Percentiles rank a stretch among this genome's conserved stretches.
phyloP scores from a whole-genome alignment of 2,888 invertebrate species.

The Ditula angustiorana region DNA sequence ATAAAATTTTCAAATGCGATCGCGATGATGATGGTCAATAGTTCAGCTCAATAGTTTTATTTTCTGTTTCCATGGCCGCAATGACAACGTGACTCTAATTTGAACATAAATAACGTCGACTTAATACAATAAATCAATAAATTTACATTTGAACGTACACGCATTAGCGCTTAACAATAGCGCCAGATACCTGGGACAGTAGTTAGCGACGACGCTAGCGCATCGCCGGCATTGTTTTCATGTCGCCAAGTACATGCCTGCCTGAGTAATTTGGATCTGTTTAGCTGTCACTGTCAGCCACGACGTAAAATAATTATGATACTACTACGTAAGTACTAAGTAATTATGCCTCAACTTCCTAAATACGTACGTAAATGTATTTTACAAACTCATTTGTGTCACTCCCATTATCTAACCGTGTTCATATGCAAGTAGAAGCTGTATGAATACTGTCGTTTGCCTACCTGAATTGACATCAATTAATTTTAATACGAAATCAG shows the following conservation, averaged over 20 bases:
- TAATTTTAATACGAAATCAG: background rate
- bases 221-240: no score
- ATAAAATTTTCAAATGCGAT: no score
- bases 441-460: background rate
- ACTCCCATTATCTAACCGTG: background rate
- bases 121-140: background rate
- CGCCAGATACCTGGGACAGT: no score
- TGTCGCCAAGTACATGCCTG: no score
- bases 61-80: constrained; percentile 2
- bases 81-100: constrained; percentile 26
- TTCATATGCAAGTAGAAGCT: constrained; percentile 5
- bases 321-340: constrained; percentile 7
- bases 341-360: background rate
- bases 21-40: no score
- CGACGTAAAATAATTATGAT: constrained; percentile 18
- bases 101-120: constrained; percentile 9
- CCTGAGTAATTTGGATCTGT: no score
- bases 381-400: background rate
- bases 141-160: background rate
- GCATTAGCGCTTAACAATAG: no score
- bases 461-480: background rate
- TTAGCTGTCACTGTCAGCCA: no score
- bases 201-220: no score
- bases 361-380: background rate
- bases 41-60: background rate